phyloP scores from a whole-genome alignment of 1,140 invertebrate species.

The Agrypnia vestita region DNA sequence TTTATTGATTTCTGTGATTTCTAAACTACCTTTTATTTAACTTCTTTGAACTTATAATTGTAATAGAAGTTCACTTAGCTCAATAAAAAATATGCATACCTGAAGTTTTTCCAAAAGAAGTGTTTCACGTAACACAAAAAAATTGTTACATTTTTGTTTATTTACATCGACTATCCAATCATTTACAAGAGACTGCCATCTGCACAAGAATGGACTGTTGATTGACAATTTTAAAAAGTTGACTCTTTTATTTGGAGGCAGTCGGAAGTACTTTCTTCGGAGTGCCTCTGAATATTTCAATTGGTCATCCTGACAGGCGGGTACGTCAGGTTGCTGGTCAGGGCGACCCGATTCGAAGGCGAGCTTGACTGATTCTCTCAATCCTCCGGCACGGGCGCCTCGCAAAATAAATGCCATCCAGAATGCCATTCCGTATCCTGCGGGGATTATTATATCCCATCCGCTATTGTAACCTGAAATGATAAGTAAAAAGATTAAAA shows the following conservation, averaged over 20 bases:
- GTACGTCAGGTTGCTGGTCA: slow-evolving; percentile 80
- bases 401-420: slow-evolving; percentile 89
- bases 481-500: too few species aligned
- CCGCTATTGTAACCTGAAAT: slow-evolving; percentile 82
- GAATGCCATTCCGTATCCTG: slow-evolving; percentile 87
- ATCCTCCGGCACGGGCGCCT: slow-evolving; percentile 84
- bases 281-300: slow-evolving; percentile 65
- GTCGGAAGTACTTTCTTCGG: slow-evolving; percentile 77
- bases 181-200: slow-evolving; percentile 80
- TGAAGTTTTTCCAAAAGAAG: slow-evolving; percentile 68
- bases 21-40: too few species aligned
- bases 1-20: too few species aligned
- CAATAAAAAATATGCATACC: too few species aligned
- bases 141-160: slow-evolving; percentile 62
- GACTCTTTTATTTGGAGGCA: slow-evolving; percentile 87
- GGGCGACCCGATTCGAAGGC: slow-evolving; percentile 79
- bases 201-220: slow-evolving; percentile 82
- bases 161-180: slow-evolving; percentile 76
- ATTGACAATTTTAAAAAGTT: slow-evolving; percentile 88
- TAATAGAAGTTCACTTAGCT: too few species aligned
- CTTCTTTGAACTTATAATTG: too few species aligned
- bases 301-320: slow-evolving; percentile 64
- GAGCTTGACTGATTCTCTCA: slow-evolving; percentile 82
- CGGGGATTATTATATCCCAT: slow-evolving; percentile 90
- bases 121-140: slow-evolving; percentile 75